These are phyloP conservation scores for Dermatemys mawii DNA, from an alignment of 2,113 vertebrate genomes.

Conservation along the genomic window DNA sequence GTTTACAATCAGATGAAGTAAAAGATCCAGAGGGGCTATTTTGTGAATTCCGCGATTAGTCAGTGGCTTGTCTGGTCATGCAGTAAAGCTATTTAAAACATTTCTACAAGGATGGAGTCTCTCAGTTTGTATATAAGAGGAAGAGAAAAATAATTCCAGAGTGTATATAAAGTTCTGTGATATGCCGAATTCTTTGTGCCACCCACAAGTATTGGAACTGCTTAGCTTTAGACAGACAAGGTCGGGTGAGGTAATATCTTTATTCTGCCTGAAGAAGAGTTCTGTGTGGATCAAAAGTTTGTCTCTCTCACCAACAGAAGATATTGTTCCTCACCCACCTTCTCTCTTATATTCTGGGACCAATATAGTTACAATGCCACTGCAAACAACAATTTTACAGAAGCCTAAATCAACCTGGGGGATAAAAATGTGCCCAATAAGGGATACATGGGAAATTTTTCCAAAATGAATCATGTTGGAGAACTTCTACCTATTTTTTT, in stretches of 20 bases:
- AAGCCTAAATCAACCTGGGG: neutral
- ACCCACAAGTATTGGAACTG: neutral
- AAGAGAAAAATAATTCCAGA: neutral
- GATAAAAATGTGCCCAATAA: neutral
- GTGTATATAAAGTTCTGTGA: neutral
- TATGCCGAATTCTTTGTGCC: neutral
- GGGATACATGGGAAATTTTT: neutral
- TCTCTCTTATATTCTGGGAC: neutral
- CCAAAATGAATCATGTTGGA: neutral
- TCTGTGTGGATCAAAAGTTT: neutral
- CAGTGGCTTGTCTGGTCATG: neutral
- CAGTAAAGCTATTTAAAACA: neutral
- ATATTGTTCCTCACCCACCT: neutral
- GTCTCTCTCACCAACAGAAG: neutral
- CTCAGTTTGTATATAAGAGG: neutral
- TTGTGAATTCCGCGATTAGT: neutral
- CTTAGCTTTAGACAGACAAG: neutral
- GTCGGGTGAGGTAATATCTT: neutral
- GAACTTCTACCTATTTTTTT: neutral
- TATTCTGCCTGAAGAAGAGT: neutral
- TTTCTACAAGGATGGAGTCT: neutral
- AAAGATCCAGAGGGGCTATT: neutral
- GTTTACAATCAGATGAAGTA: neutral
- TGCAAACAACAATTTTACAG: neutral
- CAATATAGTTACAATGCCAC: too few species aligned